Evolutionary conservation across 2,113 vertebrate species (phyloP).

Genomic region (Chlorodrepanis virens): DNA sequence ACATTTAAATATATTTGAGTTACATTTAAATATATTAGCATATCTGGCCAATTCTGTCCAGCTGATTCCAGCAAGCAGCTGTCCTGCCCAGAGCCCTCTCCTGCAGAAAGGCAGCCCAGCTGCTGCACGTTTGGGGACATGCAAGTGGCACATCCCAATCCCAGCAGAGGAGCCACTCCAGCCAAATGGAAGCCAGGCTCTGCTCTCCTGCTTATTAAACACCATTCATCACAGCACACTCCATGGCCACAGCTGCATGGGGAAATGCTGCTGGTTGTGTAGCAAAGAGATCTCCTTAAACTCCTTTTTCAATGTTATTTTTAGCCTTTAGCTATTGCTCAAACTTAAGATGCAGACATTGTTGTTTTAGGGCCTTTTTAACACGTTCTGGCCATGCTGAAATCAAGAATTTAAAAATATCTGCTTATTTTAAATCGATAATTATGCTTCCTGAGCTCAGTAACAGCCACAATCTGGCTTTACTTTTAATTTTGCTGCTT

Average conservation of each 20-base stretch:
- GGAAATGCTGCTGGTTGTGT: not conserved
- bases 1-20: not conserved
- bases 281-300: not conserved
- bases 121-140: fast-evolving
- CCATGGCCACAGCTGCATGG: not conserved
- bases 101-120: not conserved
- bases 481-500: not conserved
- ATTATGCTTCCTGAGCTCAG: not conserved
- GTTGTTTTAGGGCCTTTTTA: not conserved
- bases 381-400: not conserved
- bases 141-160: not conserved
- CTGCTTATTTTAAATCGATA: not conserved
- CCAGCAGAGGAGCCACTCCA: not conserved
- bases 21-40: not conserved
- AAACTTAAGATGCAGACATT: not conserved
- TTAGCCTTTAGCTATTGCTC: not conserved
- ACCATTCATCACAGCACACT: not conserved
- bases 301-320: not conserved
- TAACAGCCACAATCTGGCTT: not conserved
- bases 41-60: fast-evolving
- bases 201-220: not conserved
- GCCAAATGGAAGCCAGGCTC: not conserved
- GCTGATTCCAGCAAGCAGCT: not conserved
- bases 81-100: not conserved
- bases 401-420: not conserved